Conservation (phyloP, 2,113 vertebrate genomes). For the Bujurquina vittata region DNA sequence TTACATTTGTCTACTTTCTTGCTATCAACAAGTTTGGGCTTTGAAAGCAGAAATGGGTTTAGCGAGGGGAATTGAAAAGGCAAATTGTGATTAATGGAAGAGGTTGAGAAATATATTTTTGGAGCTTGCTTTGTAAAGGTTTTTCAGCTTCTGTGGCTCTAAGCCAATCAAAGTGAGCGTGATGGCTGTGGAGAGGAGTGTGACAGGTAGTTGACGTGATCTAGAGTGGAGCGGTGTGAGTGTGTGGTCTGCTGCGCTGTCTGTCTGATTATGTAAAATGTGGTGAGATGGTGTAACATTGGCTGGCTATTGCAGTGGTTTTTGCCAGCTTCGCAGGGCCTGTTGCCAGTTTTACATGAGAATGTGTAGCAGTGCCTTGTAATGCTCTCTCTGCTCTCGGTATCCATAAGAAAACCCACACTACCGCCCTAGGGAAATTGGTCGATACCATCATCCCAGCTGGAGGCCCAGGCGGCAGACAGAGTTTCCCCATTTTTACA, state of each 20-base stretch:
- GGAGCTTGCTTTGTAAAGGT: background rate
- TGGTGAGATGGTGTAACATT: slow-evolving; percentile 63
- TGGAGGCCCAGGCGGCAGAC: slow-evolving; percentile 69
- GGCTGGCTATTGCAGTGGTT: slow-evolving; percentile 61
- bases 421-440: slow-evolving; percentile 62
- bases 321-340: slow-evolving; percentile 59
- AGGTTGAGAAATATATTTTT: background rate
- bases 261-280: slow-evolving; percentile 74
- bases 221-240: slow-evolving; percentile 45
- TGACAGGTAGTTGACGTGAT: slow-evolving; percentile 72
- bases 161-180: slow-evolving; percentile 48
- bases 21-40: slow-evolving; percentile 46
- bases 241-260: slow-evolving; percentile 70
- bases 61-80: background rate
- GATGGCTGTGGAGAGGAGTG: slow-evolving; percentile 43
- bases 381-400: slow-evolving; percentile 53
- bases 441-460: slow-evolving; percentile 80
- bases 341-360: slow-evolving; percentile 61
- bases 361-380: slow-evolving; percentile 49
- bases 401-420: slow-evolving; percentile 73
- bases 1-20: slow-evolving; percentile 56
- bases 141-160: background rate
- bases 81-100: background rate
- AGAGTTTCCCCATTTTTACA: slow-evolving; percentile 66
- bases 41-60: slow-evolving; percentile 30